Conservation (phyloP, 2,888 invertebrate genomes). For the Drosophila fungiperda region DNA sequence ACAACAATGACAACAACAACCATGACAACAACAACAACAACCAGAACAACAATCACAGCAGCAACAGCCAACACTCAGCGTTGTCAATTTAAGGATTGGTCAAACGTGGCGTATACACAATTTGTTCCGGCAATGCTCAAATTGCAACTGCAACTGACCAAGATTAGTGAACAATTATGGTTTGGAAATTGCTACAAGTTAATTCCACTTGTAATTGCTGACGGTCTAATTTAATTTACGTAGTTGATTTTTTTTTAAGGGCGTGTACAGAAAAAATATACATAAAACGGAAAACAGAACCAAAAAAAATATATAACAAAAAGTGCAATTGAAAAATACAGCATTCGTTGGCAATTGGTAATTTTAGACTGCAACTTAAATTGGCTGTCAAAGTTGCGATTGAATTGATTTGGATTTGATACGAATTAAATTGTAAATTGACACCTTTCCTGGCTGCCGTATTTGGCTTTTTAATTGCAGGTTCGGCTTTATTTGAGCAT, state of each 20-base stretch:
- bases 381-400: conserved; percentile 43
- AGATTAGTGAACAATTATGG: conserved; percentile 79
- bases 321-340: conserved; percentile 51
- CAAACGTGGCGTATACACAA: conserved; percentile 73
- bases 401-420: conserved; percentile 49
- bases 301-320: conserved; percentile 13
- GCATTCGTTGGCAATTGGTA: conserved; percentile 27
- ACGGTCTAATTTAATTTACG: conserved; percentile 58
- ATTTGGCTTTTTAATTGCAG: conserved; percentile 36
- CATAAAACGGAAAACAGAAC: conserved; percentile 2
- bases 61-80: conserved; percentile 56
- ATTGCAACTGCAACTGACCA: conserved; percentile 33
- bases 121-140: conserved; percentile 55
- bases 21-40: conserved; percentile 14
- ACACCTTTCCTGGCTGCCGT: conserved; percentile 34
- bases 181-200: conserved; percentile 78
- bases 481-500: neutral
- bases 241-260: conserved; percentile 53
- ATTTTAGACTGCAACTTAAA: conserved; percentile 40
- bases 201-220: conserved; percentile 70
- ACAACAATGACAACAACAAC: conserved; percentile 7
- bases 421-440: conserved; percentile 40
- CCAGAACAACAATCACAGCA: conserved; percentile 24
- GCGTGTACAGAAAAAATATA: conserved; percentile 47
- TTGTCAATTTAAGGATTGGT: conserved; percentile 75